phyloP scores from a whole-genome alignment of 2,888 invertebrate genomes.

The Drosophila testacea region DNA sequence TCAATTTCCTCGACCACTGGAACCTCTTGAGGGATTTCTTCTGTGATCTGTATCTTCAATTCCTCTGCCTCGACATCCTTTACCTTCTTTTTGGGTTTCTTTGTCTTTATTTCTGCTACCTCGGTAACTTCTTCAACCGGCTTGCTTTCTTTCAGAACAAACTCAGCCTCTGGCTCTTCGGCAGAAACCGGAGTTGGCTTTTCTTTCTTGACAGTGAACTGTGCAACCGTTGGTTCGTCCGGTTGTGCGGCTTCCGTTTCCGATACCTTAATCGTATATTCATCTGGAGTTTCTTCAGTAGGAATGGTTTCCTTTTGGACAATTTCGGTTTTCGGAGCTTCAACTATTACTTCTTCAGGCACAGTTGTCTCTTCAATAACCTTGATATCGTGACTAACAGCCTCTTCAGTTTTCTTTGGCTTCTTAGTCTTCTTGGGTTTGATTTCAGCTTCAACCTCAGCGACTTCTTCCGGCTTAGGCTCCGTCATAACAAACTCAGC shows the following conservation, averaged over 20 bases:
- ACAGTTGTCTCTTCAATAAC: conserved; percentile 66
- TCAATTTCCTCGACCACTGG: conserved; percentile 73
- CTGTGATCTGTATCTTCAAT: conserved; percentile 74
- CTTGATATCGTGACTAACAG: conserved; percentile 70
- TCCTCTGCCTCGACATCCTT: conserved; percentile 75
- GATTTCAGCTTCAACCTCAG: conserved; percentile 68
- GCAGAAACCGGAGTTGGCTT: conserved; percentile 55
- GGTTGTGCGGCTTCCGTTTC: conserved; percentile 53
- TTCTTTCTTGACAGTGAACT: conserved; percentile 65
- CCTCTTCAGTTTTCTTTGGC: conserved; percentile 68
- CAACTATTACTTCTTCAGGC: conserved; percentile 41
- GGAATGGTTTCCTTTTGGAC: conserved; percentile 36
- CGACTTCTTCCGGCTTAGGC: conserved; percentile 71
- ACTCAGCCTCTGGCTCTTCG: conserved; percentile 69
- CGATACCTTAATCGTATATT: conserved; percentile 49
- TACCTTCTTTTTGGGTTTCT: conserved; percentile 73
- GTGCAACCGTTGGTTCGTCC: conserved; percentile 63
- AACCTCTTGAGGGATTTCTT: conserved; percentile 69
- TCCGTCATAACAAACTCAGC: conserved; percentile 73
- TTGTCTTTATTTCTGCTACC: conserved; percentile 72
- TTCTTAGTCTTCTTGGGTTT: conserved; percentile 79
- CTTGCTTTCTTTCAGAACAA: conserved; percentile 62
- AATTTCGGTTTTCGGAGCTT: conserved; percentile 44
- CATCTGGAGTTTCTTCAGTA: conserved; percentile 53
- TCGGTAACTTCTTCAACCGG: conserved; percentile 76